Conservation (phyloP, 2,113 vertebrate species). For the Phrynosoma blainvillii region DNA sequence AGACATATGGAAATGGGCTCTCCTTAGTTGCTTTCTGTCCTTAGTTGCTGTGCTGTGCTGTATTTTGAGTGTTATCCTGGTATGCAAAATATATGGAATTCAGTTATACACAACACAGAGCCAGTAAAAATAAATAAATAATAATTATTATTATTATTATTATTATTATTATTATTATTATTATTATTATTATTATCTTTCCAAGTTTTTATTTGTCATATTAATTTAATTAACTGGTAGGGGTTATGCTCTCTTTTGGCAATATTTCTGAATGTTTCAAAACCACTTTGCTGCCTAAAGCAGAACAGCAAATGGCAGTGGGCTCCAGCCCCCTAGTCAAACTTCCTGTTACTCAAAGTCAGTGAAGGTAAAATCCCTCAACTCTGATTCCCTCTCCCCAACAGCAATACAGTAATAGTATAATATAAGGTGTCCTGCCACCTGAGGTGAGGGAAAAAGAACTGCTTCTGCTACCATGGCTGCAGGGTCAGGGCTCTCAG, state of each 20-base stretch:
- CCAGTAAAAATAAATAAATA: slow-evolving; percentile 4
- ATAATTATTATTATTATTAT: neutral
- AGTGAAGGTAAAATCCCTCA: neutral
- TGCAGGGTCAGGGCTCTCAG: too few species aligned
- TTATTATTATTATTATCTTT: neutral
- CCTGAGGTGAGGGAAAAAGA: too few species aligned
- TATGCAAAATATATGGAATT: slow-evolving; percentile 3
- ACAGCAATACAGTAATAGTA: neutral
- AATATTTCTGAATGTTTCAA: neutral
- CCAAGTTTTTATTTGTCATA: neutral
- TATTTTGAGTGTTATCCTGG: neutral
- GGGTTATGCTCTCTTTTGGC: neutral
- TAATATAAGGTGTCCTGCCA: too few species aligned
- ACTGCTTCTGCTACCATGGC: too few species aligned
- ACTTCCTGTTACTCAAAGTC: neutral
- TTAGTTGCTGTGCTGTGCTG: neutral
- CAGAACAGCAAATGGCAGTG: neutral
- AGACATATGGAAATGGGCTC: slow-evolving; percentile 5
- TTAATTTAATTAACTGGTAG: neutral
- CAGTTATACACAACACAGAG: slow-evolving; percentile 2
- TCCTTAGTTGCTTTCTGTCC: too few species aligned
- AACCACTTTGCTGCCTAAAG: neutral
- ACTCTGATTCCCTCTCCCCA: neutral
- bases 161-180: too few species aligned
- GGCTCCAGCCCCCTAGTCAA: neutral